phyloP scores from a whole-genome alignment of 1,140 invertebrate species.

The Lordiphosa stackelbergi region DNA sequence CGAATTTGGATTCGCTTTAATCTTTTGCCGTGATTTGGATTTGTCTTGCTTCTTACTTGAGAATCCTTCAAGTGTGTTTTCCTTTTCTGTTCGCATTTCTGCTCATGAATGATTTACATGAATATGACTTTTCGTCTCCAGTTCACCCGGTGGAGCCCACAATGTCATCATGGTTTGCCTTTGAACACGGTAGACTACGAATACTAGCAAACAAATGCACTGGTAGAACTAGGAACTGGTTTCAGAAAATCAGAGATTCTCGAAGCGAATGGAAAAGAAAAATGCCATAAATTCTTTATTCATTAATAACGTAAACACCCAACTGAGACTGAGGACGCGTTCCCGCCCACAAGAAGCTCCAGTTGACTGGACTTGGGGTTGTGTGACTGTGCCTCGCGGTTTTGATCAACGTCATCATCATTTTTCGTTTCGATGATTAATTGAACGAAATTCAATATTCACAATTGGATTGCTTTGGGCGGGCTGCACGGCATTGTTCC shows the following conservation, averaged over 20 bases:
- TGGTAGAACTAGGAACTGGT: background rate
- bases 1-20: constrained; percentile 49
- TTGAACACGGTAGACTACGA: constrained; percentile 7
- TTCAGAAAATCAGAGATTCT: constrained; percentile 1
- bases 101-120: constrained; percentile 46
- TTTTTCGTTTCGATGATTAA: constrained; percentile 47
- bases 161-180: constrained; percentile 18
- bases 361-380: constrained; percentile 26
- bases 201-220: background rate
- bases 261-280: constrained; percentile 5
- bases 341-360: constrained; percentile 6
- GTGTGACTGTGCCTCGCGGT: constrained; percentile 23
- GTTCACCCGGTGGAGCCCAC: constrained; percentile 1
- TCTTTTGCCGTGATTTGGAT: constrained; percentile 47
- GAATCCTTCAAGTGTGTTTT: constrained; percentile 25
- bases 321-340: constrained; percentile 1
- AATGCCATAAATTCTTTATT: constrained; percentile 41
- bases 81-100: constrained; percentile 23
- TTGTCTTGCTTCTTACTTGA: constrained; percentile 32
- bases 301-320: constrained; percentile 51
- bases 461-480: constrained; percentile 48
- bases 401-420: constrained; percentile 48
- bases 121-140: constrained; percentile 1
- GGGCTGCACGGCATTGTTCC: constrained; percentile 24
- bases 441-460: constrained; percentile 61